Evolutionary conservation across 2,888 invertebrate genomes (phyloP).

Genomic region (Rotaria macrura): DNA sequence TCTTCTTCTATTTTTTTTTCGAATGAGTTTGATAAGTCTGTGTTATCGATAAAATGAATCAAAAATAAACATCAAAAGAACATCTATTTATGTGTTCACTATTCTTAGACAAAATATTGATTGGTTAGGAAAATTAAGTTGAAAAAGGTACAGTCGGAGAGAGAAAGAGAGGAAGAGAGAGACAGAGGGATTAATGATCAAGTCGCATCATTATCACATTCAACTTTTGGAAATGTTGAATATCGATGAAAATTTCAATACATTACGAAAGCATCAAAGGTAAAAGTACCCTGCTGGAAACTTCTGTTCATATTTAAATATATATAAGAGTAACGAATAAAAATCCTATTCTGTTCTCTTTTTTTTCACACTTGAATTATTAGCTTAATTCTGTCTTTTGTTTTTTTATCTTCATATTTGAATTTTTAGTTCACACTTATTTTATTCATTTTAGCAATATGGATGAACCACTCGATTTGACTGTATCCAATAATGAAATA

Average conservation of each 20-base stretch:
- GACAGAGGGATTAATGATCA: background rate
- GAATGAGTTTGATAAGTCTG: background rate
- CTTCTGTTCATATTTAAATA: background rate
- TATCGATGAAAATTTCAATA: background rate
- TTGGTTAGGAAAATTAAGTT: background rate
- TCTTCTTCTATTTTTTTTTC: background rate
- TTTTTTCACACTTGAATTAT: background rate
- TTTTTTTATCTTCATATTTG: background rate
- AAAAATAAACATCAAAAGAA: background rate
- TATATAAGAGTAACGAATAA: background rate
- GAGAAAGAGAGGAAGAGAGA: background rate
- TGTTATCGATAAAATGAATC: background rate
- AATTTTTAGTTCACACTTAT: background rate
- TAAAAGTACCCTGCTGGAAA: background rate
- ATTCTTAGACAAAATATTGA: background rate
- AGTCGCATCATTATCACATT: constrained; percentile 15
- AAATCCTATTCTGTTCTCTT: background rate
- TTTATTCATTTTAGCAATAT: background rate
- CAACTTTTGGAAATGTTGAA: background rate
- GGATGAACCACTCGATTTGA: background rate
- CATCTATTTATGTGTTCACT: background rate
- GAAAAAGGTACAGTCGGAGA: background rate
- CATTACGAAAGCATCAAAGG: background rate
- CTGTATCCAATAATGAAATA: background rate
- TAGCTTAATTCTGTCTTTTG: background rate